A percentile compares a stretch with the other conserved stretches of the same genome.
Evolutionary conservation across 2,888 invertebrate genomes (phyloP).

Genomic region (Tyria jacobaeae): DNA sequence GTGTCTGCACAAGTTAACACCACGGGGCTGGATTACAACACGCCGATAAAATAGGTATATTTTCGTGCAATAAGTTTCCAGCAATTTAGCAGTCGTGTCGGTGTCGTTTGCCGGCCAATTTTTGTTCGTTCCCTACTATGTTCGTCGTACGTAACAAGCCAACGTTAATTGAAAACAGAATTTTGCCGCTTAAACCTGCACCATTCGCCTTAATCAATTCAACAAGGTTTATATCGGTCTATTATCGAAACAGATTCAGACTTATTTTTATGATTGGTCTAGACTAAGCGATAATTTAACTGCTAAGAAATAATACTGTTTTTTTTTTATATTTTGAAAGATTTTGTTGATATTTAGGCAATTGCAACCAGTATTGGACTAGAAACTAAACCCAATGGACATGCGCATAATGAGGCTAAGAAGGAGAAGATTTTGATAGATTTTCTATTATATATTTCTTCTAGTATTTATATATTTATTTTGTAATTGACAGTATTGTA

Average conservation of each 20-base stretch:
- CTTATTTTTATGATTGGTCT: not conserved
- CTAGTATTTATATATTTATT: too few species aligned
- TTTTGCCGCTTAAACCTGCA: constrained; percentile 72
- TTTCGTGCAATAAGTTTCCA: constrained; percentile 55
- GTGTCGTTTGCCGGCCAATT: constrained; percentile 64
- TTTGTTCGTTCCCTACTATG: constrained; percentile 54
- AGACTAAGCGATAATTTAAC: not conserved
- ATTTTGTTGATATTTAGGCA: too few species aligned
- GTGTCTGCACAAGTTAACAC: constrained; percentile 69
- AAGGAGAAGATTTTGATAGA: too few species aligned
- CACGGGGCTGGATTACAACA: constrained; percentile 62
- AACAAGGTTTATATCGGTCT: constrained; percentile 21
- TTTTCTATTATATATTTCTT: too few species aligned
- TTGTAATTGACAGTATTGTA: too few species aligned
- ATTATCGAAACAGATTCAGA: not conserved
- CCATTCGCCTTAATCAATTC: constrained; percentile 57
- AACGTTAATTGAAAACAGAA: constrained; percentile 80
- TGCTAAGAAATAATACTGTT: not conserved
- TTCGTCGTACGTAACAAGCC: constrained; percentile 71
- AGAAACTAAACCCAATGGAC: too few species aligned
- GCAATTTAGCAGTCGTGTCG: constrained; percentile 73
- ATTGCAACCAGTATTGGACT: too few species aligned
- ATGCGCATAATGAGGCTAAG: too few species aligned
- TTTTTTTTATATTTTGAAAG: too few species aligned
- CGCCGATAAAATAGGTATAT: constrained; percentile 68